A percentile compares a stretch with the other conserved stretches of the same genome.
phyloP scores from a whole-genome alignment of 2,888 invertebrate genomes.

The Teleogryllus oceanicus region DNA sequence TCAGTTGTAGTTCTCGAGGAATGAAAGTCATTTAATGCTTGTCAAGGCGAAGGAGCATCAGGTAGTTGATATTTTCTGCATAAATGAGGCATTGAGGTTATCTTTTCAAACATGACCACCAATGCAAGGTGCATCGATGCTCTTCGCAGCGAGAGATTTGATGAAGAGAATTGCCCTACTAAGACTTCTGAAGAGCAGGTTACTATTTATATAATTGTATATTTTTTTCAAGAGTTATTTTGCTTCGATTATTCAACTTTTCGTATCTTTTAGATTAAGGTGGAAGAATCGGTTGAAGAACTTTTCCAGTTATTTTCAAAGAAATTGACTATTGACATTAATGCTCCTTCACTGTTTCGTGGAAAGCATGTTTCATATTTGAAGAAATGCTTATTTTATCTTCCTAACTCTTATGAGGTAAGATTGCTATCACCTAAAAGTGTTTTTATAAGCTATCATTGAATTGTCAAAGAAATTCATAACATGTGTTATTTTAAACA shows the following conservation, averaged over 20 bases:
- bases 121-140: slow-evolving; percentile 44
- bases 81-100: not conserved
- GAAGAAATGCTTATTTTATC: slow-evolving; percentile 61
- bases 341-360: slow-evolving; percentile 59
- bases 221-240: slow-evolving; percentile 45
- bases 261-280: slow-evolving; percentile 51
- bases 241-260: slow-evolving; percentile 48
- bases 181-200: slow-evolving; percentile 61
- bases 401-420: slow-evolving; percentile 69
- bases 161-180: slow-evolving; percentile 60
- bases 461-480: too few relatives aligned
- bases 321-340: slow-evolving; percentile 53
- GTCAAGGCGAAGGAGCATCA: too few relatives aligned
- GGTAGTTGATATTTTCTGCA: too few relatives aligned
- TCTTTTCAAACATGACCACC: slow-evolving; percentile 19
- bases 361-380: slow-evolving; percentile 64
- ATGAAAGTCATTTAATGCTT: too few relatives aligned
- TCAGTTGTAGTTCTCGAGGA: too few relatives aligned
- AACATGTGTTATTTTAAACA: too few relatives aligned
- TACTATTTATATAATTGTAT: slow-evolving; percentile 38
- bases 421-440: slow-evolving; percentile 23
- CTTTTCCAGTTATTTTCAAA: slow-evolving; percentile 53
- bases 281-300: slow-evolving; percentile 56
- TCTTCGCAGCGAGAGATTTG: slow-evolving; percentile 50
- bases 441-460: too few relatives aligned